phyloP scores from a whole-genome alignment of 2,797 vertebrate species.

The Lepidocolaptes lacrymiger region DNA sequence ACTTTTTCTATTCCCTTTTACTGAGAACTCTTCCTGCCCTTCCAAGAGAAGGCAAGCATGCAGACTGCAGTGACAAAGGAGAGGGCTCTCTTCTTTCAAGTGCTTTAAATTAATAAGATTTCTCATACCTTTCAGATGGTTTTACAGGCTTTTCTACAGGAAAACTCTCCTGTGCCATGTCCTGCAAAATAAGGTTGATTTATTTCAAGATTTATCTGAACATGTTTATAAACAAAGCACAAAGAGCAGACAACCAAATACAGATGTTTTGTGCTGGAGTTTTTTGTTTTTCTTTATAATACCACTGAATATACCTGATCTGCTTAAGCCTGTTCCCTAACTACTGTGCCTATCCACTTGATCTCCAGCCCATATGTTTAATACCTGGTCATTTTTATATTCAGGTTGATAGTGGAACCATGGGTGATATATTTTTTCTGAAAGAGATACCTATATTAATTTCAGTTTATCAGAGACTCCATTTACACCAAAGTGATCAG shows the following conservation, averaged over 20 bases:
- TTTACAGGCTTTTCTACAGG: conserved; percentile 57
- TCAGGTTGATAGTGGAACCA: background rate
- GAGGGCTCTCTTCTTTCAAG: background rate
- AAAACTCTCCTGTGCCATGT: conserved; percentile 54
- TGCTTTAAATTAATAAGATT: background rate
- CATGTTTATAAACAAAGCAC: background rate
- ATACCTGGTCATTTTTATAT: background rate
- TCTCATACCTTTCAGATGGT: conserved; percentile 74
- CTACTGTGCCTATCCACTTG: background rate
- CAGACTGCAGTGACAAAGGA: background rate
- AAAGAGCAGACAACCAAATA: background rate
- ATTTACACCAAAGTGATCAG: background rate
- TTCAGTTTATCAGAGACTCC: background rate
- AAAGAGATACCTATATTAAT: background rate
- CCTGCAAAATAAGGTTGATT: conserved; percentile 65
- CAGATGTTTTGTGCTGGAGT: background rate
- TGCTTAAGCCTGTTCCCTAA: background rate
- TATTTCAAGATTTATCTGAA: background rate
- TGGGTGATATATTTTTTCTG: accelerated
- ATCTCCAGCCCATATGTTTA: background rate
- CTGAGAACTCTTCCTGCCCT: background rate
- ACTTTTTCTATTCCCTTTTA: background rate
- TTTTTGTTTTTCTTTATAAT: background rate
- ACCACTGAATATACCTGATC: background rate
- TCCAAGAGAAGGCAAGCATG: background rate